phyloP scores from a whole-genome alignment of 2,113 vertebrate species.

The Leptosomus discolor region DNA sequence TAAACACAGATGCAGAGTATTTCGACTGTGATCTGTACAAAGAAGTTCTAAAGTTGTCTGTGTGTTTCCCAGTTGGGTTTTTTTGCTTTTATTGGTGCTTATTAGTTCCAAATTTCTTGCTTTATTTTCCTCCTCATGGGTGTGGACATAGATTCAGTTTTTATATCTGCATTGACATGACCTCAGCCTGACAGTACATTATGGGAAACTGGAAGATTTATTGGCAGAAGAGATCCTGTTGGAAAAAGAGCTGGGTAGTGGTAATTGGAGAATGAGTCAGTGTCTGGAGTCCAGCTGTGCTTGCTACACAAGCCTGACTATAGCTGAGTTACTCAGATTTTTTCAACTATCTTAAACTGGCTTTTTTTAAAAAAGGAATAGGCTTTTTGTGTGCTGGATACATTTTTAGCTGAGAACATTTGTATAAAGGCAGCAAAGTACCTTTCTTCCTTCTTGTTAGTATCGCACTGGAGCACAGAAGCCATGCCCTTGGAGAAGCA shows the following conservation, averaged over 20 bases:
- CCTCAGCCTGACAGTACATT: conserved; percentile 10
- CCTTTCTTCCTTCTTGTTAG: neutral
- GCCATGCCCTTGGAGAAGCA: neutral
- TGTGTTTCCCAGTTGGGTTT: neutral
- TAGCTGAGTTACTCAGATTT: conserved; percentile 1
- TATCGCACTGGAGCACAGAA: neutral
- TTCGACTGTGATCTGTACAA: neutral
- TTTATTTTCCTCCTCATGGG: conserved; percentile 10
- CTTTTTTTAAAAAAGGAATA: neutral
- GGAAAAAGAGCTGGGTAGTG: neutral
- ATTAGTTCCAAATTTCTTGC: neutral
- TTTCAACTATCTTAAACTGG: neutral
- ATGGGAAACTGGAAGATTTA: conserved; percentile 7
- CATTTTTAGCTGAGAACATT: neutral
- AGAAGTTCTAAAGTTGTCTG: neutral
- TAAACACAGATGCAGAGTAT: neutral
- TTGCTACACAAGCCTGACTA: neutral
- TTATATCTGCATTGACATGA: conserved; percentile 15
- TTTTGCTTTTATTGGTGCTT: neutral
- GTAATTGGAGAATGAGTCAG: conserved; percentile 63
- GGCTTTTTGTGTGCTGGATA: neutral
- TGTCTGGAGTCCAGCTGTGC: conserved; percentile 61
- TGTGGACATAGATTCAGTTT: neutral
- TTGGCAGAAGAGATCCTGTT: neutral
- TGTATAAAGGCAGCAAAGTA: neutral